Base-by-base conservation (phyloP, 1,140 invertebrate genomes). In the Aphelenchoides fujianensis region DNA sequence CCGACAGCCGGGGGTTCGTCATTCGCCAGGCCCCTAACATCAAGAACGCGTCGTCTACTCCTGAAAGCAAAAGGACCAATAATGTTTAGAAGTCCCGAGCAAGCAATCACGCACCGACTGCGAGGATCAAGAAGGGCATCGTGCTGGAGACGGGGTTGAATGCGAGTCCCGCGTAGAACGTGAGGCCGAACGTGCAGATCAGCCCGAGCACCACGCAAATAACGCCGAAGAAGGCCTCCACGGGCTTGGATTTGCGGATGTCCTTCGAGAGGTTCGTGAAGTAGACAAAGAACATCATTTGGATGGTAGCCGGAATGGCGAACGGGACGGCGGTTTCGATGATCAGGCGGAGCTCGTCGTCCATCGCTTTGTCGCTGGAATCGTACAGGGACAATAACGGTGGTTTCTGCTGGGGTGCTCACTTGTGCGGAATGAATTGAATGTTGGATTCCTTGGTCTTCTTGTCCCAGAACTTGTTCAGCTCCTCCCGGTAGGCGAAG, bases 11-110 rank as follows among this genome's bases (percentile, higher is more conserved):
- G 2, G 81, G 63, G 41, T 84, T 80, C 0, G 85, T 85, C 64
- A 84, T 79, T 35, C 86, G 66, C 86, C 86, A 87, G 1, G 86
- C 85, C 28, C 84, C 85, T 16, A 86, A 72, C 52, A 86, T 74
- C n/a, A 86, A 80, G 69, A 86, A 86, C 36, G 84, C 85, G 63
- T 87, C 86, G 64, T 86, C 86, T 54, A 87, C 86, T 3, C 86
- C 85, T 78, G 35, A 2, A 68, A n/a, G n/a, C n/a, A n/a, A n/a
- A n/a, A n/a, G n/a, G n/a, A n/a, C n/a, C n/a, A n/a, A n/a, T n/a
- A n/a, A n/a, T n/a, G n/a, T n/a, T n/a, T n/a, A n/a, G n/a, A n/a
- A n/a, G n/a, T n/a, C n/a, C n/a, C n/a, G n/a, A n/a, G n/a, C n/a
- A n/a, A n/a, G n/a, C n/a, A n/a, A n/a, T n/a, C n/a, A 71, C 73